Evolutionary conservation across 2,888 invertebrate genomes (phyloP).

Genomic region (Formica aserva): DNA sequence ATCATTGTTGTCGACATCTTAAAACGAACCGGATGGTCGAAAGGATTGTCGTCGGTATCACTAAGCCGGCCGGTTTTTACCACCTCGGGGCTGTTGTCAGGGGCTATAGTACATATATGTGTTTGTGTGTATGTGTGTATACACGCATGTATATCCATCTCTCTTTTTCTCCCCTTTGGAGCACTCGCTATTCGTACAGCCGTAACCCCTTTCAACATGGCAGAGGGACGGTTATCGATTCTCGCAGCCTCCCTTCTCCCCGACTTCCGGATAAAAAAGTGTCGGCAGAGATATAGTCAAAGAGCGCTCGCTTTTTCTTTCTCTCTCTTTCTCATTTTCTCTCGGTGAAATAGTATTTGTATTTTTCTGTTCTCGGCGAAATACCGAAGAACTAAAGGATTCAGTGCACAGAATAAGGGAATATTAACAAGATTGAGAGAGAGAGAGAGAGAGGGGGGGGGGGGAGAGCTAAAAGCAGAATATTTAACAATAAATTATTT

Average conservation of each 20-base stretch:
- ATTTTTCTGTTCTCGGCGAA: constrained; percentile 2
- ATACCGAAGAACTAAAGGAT: not conserved
- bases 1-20: constrained; percentile 28
- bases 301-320: constrained; percentile 59
- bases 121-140: not conserved
- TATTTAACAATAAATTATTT: not conserved
- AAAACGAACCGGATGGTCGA: constrained; percentile 33
- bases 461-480: not conserved
- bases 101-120: constrained; percentile 17
- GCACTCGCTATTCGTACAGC: constrained; percentile 66
- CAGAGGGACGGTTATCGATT: constrained; percentile 83
- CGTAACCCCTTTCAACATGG: constrained; percentile 79
- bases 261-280: constrained; percentile 81
- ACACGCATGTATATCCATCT: not conserved
- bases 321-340: constrained; percentile 27
- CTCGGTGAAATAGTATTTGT: not conserved
- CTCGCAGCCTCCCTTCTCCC: constrained; percentile 67
- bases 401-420: not conserved
- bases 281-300: constrained; percentile 72
- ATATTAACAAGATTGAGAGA: not conserved
- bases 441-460: too few species aligned
- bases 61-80: constrained; percentile 41
- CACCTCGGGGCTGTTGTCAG: constrained; percentile 51
- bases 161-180: constrained; percentile 58
- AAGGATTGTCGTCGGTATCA: constrained; percentile 36